Base-by-base conservation (phyloP, 2,888 invertebrate genomes). In the Hyalella azteca region DNA sequence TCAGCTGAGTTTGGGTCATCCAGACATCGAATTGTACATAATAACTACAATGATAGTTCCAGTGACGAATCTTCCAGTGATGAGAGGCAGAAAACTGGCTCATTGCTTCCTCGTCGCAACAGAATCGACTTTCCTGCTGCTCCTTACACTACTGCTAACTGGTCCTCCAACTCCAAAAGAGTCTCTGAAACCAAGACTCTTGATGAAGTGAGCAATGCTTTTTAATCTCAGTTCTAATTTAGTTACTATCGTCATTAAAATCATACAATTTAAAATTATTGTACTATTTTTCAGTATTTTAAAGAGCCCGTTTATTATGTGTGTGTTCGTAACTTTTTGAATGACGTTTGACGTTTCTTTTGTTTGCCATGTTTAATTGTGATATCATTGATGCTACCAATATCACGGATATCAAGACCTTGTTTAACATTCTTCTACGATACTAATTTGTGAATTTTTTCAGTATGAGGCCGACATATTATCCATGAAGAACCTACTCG, bases 381-480 rank as follows among this genome's bases (percentile, higher is more conserved):
- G n/a, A n/a, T n/a, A n/a, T n/a, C n/a, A n/a, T n/a, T n/a, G n/a
- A n/a, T n/a, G n/a, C n/a, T n/a, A n/a, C n/a, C n/a, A n/a, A n/a
- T n/a, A n/a, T n/a, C n/a, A n/a, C n/a, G n/a, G n/a, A n/a, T n/a
- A n/a, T n/a, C n/a, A n/a, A n/a, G n/a, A n/a, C n/a, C n/a, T n/a
- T n/a, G n/a, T n/a, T n/a, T n/a, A n/a, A n/a, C n/a, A n/a, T n/a
- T n/a, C n/a, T n/a, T n/a, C n/a, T n/a, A n/a, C n/a, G n/a, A n/a
- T n/a, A n/a, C n/a, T n/a, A n/a, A n/a, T n/a, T n/a, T n/a, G n/a
- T n/a, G n/a, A n/a, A n/a, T n/a, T n/a, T 54, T 75, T 79, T 50
- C 78, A 84, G 84, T 84, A 81, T 76, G 84, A 84, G 76, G 66
- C 81, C 59, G 82, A 84, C 60, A 82, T 84, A 49, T 76, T 82